Evolutionary conservation across 2,888 invertebrate species (phyloP), one percentile per base, ranked within the genome.

Genomic region (Xanthostigma xanthostigma): DNA sequence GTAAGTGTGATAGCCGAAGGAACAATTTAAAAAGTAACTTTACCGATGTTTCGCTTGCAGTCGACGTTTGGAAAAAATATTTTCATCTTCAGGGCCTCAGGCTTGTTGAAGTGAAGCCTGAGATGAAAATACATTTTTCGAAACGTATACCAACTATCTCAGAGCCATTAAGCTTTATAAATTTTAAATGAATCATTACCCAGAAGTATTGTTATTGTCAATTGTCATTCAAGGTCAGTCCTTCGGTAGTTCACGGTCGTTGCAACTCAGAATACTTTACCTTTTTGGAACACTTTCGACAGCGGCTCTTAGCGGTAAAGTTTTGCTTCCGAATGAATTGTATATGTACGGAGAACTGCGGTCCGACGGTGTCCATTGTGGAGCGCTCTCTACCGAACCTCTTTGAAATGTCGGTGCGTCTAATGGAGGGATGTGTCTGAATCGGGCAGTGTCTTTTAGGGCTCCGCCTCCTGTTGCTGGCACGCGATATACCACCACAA

Each of bases 281-380:
- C 64, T 56, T 55, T 68, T 62, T 9, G 84, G 84, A 49, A 81
- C 67, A 58, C 76, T 82, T 66, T 89, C 88, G 3, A 89, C 85
- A 2, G 89, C 86, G 44, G 78, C 74, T 50, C 89, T 72, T 50
- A 88, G 68, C 0, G 88, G 88, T 45, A 80, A 60, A 50, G 64
- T 65, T 48, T 59, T 64, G 12, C 67, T 65, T 33, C 71, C 71
- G 53, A 62, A 69, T 49, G 63, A 63, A 17, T 10, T 14, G 9
- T 33, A 42, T 9, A 51, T 49, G 27, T 61, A 61, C 5, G 58
- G 50, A 9, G 61, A 55, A 44, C 55, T 59, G 46, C 57, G 53
- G 44, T 60, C 58, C n/a, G 54, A 51, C 33, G 53, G 47, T 41
- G 50, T 51, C 10, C 50, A 36, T 45, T 58, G 53, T 3, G 69